Evolutionary conservation across 2,888 invertebrate genomes (phyloP).

Genomic region (Agonopterix alstromeriana): DNA sequence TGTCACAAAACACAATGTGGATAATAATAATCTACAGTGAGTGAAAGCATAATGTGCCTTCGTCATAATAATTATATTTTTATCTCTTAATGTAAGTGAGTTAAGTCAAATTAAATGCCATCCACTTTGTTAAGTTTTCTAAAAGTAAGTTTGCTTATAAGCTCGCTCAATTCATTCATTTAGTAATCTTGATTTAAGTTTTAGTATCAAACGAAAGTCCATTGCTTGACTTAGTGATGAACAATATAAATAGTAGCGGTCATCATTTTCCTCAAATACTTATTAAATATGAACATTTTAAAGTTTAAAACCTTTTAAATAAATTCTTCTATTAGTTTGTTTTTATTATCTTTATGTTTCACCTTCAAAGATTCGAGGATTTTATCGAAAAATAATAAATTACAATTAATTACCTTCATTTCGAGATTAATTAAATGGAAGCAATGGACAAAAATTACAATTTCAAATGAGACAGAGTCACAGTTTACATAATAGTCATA

Average conservation of each 20-base stretch:
- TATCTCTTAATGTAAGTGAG: slow-evolving; percentile 64
- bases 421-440: slow-evolving; percentile 16
- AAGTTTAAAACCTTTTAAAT: too few species aligned
- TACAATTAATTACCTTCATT: slow-evolving; percentile 19
- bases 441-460: slow-evolving; percentile 46
- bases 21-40: slow-evolving; percentile 48
- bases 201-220: slow-evolving; percentile 39
- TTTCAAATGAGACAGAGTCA: slow-evolving; percentile 46
- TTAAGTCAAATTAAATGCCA: slow-evolving; percentile 77
- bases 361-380: slow-evolving; percentile 5
- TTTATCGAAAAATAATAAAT: slow-evolving; percentile 16
- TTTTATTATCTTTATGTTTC: not conserved
- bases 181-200: slow-evolving; percentile 61
- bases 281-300: too few species aligned
- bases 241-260: too few species aligned
- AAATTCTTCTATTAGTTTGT: too few species aligned
- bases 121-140: slow-evolving; percentile 76
- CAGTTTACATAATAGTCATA: slow-evolving; percentile 52
- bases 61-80: slow-evolving; percentile 64
- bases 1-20: slow-evolving; percentile 64
- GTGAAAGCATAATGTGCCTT: slow-evolving; percentile 62
- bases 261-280: too few species aligned
- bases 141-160: slow-evolving; percentile 55
- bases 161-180: slow-evolving; percentile 73
- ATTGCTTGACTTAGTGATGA: slow-evolving; percentile 26